A percentile compares a stretch with the other conserved stretches of the same genome.
phyloP scores from a whole-genome alignment of 2,797 vertebrate genomes.

The Sus cebifrons region DNA sequence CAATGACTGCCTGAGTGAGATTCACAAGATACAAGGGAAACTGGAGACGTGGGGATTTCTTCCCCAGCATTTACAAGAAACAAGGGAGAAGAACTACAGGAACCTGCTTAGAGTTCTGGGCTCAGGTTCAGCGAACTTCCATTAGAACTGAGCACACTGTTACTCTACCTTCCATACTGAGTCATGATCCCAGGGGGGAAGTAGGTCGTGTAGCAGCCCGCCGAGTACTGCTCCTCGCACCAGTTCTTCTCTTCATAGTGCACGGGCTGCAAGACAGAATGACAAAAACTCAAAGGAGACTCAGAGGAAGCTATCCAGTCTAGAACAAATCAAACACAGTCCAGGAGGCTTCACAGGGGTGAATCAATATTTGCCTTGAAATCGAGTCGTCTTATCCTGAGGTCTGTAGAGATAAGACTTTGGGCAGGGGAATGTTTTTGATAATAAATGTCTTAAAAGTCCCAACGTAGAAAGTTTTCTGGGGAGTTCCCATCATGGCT shows the following conservation, averaged over 20 bases:
- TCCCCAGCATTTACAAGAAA: not conserved
- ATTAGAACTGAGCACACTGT: not conserved
- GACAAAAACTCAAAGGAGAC: constrained; percentile 32
- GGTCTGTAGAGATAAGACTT: constrained; percentile 18
- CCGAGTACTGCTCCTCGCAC: constrained; percentile 99
- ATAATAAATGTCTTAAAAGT: constrained; percentile 61
- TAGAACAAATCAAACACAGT: not conserved
- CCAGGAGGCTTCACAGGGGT: not conserved
- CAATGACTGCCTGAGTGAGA: not conserved
- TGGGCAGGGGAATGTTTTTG: constrained; percentile 1
- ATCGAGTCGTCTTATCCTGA: not conserved
- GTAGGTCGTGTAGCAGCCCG: constrained; percentile 98
- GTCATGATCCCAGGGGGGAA: constrained; percentile 98
- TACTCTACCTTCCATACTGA: constrained; percentile 95
- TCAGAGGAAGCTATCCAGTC: not conserved
- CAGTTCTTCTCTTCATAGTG: constrained; percentile 99
- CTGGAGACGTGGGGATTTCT: not conserved
- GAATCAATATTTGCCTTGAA: constrained; percentile 21
- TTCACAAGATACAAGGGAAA: constrained; percentile 22
- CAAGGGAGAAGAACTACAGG: not conserved
- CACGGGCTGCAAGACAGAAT: constrained; percentile 93
- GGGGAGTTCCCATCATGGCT: no score
- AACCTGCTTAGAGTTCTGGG: constrained; percentile 1
- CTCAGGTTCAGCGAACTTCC: not conserved
- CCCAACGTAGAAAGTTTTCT: constrained; percentile 38